Evolutionary conservation across 2,888 invertebrate species (phyloP).

Genomic region (Troilus luridus): DNA sequence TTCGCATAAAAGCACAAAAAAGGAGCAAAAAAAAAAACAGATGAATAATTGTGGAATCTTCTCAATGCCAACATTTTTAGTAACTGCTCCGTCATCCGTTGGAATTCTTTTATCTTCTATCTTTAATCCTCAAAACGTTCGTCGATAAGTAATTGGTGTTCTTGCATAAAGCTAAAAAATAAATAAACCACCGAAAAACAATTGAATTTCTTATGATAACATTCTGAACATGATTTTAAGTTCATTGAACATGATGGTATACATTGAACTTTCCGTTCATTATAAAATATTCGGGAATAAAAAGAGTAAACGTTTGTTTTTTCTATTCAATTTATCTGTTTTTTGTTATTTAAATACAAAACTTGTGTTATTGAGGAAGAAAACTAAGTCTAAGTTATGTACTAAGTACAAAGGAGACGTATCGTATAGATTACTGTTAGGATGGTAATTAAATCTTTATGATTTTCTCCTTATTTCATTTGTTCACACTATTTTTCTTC

Average conservation of each 20-base stretch:
- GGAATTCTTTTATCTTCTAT: background rate
- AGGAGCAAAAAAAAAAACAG: background rate
- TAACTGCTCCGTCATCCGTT: background rate
- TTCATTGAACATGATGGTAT: too few relatives aligned
- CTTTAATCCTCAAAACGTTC: background rate
- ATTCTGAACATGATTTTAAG: background rate
- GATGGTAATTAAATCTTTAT: background rate
- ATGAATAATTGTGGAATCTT: slow-evolving; percentile 8
- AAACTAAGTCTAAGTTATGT: too few relatives aligned
- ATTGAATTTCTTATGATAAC: background rate
- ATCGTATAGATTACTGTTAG: background rate
- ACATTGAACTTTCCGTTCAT: too few relatives aligned
- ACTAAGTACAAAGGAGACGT: too few relatives aligned
- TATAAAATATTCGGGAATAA: too few relatives aligned
- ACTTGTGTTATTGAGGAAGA: too few relatives aligned
- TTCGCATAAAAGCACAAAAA: background rate
- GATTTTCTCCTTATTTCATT: background rate
- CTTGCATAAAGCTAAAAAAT: background rate
- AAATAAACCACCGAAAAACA: background rate
- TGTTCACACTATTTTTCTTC: background rate
- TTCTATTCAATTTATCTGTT: too few relatives aligned
- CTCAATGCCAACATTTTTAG: background rate
- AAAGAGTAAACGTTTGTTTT: too few relatives aligned
- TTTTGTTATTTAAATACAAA: too few relatives aligned
- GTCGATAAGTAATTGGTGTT: background rate